phyloP scores from a whole-genome alignment of 2,113 vertebrate species.

The Crotalus horridus region DNA sequence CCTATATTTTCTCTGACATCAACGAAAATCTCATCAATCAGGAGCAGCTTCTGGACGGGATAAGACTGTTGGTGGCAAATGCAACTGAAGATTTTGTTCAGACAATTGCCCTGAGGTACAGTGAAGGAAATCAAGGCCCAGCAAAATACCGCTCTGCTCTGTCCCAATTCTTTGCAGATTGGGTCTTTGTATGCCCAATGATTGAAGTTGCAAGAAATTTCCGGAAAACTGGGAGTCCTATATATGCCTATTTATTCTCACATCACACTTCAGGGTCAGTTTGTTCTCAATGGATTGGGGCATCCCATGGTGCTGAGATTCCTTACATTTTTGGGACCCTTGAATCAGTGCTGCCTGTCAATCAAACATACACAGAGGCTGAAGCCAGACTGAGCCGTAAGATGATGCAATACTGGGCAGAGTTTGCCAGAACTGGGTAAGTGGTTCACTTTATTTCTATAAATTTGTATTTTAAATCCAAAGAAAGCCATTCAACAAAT shows the following conservation, averaged over 20 bases:
- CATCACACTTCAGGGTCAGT: constrained; percentile 68
- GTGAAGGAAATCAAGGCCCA: constrained; percentile 49
- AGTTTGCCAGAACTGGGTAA: constrained; percentile 73
- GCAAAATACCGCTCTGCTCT: constrained; percentile 63
- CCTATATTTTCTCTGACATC: constrained; percentile 43
- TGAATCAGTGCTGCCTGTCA: constrained; percentile 41
- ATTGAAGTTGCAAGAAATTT: constrained; percentile 61
- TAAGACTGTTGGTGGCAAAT: constrained; percentile 29
- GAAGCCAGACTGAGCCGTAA: constrained; percentile 70
- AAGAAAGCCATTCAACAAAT: not conserved
- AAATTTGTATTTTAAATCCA: not conserved
- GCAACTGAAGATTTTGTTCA: constrained; percentile 42
- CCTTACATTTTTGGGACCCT: constrained; percentile 76
- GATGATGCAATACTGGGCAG: constrained; percentile 73
- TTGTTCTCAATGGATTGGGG: constrained; percentile 76
- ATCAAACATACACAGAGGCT: constrained; percentile 40
- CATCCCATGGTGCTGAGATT: constrained; percentile 72
- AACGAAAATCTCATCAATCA: constrained; percentile 64
- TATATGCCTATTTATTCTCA: constrained; percentile 67
- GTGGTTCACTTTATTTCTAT: not conserved
- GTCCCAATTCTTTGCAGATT: constrained; percentile 56
- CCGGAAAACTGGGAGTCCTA: constrained; percentile 52
- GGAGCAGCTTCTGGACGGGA: constrained; percentile 55
- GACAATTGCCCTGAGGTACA: constrained; percentile 63
- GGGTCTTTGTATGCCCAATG: constrained; percentile 60